Percentiles rank a stretch among this genome's conserved stretches.
Evolutionary conservation across 2,113 vertebrate species (phyloP).

Genomic region (Pan paniscus): DNA sequence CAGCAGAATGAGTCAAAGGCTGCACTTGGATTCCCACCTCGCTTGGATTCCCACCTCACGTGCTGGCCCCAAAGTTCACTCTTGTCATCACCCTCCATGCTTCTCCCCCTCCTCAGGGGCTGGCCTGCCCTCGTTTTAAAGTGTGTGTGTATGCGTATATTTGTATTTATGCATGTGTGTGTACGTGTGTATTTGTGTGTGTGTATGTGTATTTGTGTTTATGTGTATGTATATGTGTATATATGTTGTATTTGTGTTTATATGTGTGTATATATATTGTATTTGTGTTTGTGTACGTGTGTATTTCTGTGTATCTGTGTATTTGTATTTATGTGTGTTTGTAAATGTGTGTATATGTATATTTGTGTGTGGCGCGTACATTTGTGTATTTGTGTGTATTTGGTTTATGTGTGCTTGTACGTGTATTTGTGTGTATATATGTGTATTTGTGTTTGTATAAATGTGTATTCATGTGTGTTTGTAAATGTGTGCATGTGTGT

Average conservation of each 20-base stretch:
- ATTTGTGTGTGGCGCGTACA: neutral
- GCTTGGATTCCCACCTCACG: fast-evolving
- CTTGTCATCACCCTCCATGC: fast-evolving
- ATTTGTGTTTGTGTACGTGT: neutral
- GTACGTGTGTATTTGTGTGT: no score
- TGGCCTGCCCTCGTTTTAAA: neutral
- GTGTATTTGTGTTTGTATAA: no score
- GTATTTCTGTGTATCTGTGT: neutral
- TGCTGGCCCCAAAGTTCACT: neutral
- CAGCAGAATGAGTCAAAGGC: neutral
- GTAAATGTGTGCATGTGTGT: no score
- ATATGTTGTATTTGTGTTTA: neutral
- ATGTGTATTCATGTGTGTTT: no score
- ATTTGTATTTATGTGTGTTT: neutral
- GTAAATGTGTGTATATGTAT: neutral
- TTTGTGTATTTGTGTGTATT: no score
- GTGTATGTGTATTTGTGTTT: neutral
- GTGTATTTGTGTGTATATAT: no score
- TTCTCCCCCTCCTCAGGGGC: neutral
- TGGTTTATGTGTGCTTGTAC: no score
- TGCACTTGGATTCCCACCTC: fast-evolving
- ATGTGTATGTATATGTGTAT: no score
- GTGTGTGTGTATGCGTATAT: neutral
- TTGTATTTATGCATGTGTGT: neutral
- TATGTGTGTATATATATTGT: no score